Evolutionary conservation across 2,797 vertebrate genomes (phyloP), one percentile per base, ranked within the genome.

Genomic region (Vespertilio murinus): DNA sequence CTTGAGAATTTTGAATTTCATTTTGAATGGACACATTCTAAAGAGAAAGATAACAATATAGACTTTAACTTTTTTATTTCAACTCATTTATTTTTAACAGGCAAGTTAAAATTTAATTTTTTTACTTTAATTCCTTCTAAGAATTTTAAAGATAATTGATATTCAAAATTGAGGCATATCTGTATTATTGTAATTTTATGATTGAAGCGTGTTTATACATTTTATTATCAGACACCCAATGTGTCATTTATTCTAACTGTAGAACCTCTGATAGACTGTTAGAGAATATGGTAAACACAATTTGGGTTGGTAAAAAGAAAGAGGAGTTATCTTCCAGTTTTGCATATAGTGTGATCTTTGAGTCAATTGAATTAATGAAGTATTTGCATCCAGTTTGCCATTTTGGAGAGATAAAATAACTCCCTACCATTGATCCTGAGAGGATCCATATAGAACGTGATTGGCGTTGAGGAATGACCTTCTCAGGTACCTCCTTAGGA

Each of bases 1-100:
- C 16, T 85, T 83, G 17, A 88, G 35, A 28, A 71, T 42, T 94
- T 85, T 69, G 13, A 77, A 88, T 45, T 88, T 90, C 38, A 12
- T 33, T 64, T 74, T 59, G 75, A 49, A 75, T 64, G 45, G 65
- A 40, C 17, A 80, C 33, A 83, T 65, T 91, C 28, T 42, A 30
- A 88, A 91, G 33, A 86, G 38, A 17, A 80, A 88, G 38, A 61
- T 75, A 87, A 40, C 42, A 30, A 56, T 87, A 20, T 30, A 88
- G 9, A 73, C 25, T 75, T 92, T 74, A 35, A 64, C n/a, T 85
- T 38, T 40, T 89, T 89, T 52, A 67, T 3, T 70, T 95, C 5
- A 94, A 82, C 16, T 90, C 83, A 69, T 78, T 95, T 79, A 33
- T 69, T 30, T 64, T 94, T 83, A 90, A 80, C 17, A 33, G 56